A percentile compares a stretch with the other conserved stretches of the same genome.
These are phyloP conservation scores for Etheostoma perlongum DNA, from an alignment of 2,797 vertebrate genomes.

Conservation along the genomic window DNA sequence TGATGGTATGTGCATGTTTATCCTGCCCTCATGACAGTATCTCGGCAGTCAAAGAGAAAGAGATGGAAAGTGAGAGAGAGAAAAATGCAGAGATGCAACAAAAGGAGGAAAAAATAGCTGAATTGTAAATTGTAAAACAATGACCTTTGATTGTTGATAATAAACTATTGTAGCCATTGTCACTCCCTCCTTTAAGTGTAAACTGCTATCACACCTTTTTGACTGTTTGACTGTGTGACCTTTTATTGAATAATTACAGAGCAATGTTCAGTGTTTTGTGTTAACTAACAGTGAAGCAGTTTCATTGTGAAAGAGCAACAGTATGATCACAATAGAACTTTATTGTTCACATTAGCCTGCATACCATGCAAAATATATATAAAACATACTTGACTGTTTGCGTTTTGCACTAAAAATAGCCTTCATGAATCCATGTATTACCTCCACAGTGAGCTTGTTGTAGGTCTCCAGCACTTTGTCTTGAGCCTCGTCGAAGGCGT, in stretches of 20 bases:
- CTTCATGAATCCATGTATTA: slow-evolving; percentile 58
- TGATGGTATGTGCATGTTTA: slow-evolving; percentile 43
- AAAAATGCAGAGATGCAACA: slow-evolving; percentile 1
- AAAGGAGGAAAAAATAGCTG: not conserved
- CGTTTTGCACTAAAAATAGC: slow-evolving; percentile 3
- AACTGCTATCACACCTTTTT: not conserved
- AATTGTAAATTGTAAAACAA: not conserved
- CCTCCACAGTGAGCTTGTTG: slow-evolving; percentile 93
- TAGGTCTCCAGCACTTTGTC: slow-evolving; percentile 92
- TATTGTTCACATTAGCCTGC: slow-evolving; percentile 29
- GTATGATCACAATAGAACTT: not conserved
- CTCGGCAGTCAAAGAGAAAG: slow-evolving; percentile 23
- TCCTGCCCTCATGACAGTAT: slow-evolving; percentile 32
- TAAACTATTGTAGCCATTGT: too few relatives aligned
- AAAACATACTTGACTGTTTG: slow-evolving; percentile 14
- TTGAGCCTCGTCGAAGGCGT: slow-evolving; percentile 93
- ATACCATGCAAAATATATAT: slow-evolving; percentile 15
- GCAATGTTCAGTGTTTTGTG: not conserved
- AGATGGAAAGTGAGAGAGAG: not conserved
- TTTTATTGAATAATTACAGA: slow-evolving; percentile 10
- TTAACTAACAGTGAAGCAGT: slow-evolving; percentile 12
- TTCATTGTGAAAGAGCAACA: not conserved
- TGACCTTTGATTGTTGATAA: slow-evolving; percentile 4
- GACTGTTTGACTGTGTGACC: slow-evolving; percentile 13
- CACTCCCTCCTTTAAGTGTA: not conserved